Base-by-base conservation (phyloP, 2,888 invertebrate species). In the Diogma glabrata region DNA sequence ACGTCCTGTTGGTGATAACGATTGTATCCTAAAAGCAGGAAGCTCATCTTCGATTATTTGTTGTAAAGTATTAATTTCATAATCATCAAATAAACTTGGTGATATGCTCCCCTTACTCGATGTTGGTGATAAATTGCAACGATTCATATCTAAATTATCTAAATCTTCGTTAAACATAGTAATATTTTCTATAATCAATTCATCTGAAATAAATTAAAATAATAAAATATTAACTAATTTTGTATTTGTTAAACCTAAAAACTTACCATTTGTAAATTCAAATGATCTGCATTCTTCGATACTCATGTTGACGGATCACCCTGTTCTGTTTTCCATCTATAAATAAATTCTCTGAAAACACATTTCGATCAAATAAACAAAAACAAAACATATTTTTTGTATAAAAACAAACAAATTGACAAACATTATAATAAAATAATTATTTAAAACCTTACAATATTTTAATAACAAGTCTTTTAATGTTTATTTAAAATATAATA, bases 21-120 rank as follows among this genome's bases (percentile, higher is more conserved):
- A 59, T 3, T 67, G 61, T 49, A 68, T 67, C 49, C 66, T 66
- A 26, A 67, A 67, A 1, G 62, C 61, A 2, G 67, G 67, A 49
- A 67, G 49, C 55, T 67, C 67, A 57, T 67, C 67, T 16, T 59
- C 14, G 14, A 23, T 23, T 9, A 38, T 38, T n/a, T 43, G 43
- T 22, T 43, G 20, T n/a, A 43, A 14, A 8, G n/a, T 23, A 22
- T 14, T 43, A n/a, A 43, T 43, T n/a, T 43, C 43, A 14, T 22
- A 22, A 26, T 47, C 47, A 47, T 47, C 47, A 19, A 47, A 28
- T 12, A 26, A 47, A 26, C 47, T 26, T 2, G 47, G 47, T 17
- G 47, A 47, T n/a, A 47, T n/a, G 19, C 47, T 47, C 4, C 47
- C 26, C 19, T 17, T 26, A 19, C 26, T 47, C 2, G 43, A 43